Base-by-base conservation (phyloP, 2,113 vertebrate species). In the Delphinapterus leucas region DNA sequence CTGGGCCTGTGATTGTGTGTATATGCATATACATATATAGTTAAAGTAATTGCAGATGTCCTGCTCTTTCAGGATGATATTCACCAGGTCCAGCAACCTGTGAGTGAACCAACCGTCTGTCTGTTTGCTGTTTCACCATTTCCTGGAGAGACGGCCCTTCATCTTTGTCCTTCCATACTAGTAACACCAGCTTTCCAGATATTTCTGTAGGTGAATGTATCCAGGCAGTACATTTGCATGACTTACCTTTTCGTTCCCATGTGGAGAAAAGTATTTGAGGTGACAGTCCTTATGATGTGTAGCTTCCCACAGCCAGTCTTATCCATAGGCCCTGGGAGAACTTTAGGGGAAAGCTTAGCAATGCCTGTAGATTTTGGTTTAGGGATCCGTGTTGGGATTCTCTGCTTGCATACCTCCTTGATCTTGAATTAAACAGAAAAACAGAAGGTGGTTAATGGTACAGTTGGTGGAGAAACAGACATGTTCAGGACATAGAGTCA, bases 361-460 rank as follows among this genome's bases (percentile, higher is more conserved):
- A 98, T 96, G 87, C 88, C 93, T 60, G 31, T 98, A 90, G 99
- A 94, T 98, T 99, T 99, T 58, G 99, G 99, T 99, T 99, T 99
- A 95, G 99, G 99, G 93, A 99, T 99, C 90, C 98, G 98, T 60
- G 99, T 99, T 68, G 99, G 99, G 86, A 98, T 97, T 88, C 99
- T 98, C n/a, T 97, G 98, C 77, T 96, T 99, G 97, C 98, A 98
- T 41, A 98, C 98, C 21, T 99, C 98, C 93, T 99, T 99, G 87
- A 99, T 99, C 99, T 99, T 98, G 88, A 97, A 98, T 95, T 85
- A 98, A 98, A 97, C 36, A 60, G 5, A 98, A 94, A 84, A 96
- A 97, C 55, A 96, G 92, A 97, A 76, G 33, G 93, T 90, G 92
- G 6, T 98, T 98, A 98, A 71, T 97, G 23, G n/a, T 77, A 94